Conservation (phyloP, 2,797 vertebrate species). For the Salmo trutta region DNA sequence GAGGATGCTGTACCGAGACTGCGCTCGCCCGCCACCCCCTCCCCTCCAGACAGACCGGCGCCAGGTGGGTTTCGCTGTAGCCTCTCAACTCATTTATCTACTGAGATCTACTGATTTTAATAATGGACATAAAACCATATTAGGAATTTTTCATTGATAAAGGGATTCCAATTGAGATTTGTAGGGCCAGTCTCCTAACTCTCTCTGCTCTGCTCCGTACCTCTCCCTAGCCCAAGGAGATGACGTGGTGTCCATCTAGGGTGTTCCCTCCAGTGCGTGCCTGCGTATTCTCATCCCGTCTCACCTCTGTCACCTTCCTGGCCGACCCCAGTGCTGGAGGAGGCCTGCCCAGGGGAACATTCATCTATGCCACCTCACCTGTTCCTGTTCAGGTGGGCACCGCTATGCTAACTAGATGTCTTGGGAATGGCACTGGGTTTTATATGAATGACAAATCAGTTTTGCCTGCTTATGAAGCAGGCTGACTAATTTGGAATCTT, state of each 20-base stretch:
- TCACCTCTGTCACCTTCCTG: conserved; percentile 95
- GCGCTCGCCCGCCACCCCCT: conserved; percentile 94
- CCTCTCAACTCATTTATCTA: neutral
- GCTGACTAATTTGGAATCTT: neutral
- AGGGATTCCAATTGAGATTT: neutral
- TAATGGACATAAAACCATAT: neutral
- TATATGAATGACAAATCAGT: neutral
- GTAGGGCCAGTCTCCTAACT: neutral
- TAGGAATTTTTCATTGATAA: too few species aligned
- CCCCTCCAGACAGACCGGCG: conserved; percentile 93
- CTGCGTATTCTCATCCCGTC: conserved; percentile 95
- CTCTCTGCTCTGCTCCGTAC: conserved; percentile 20
- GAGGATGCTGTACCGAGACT: conserved; percentile 95
- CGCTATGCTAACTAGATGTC: neutral
- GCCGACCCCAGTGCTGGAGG: conserved; percentile 97
- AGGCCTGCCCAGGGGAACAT: conserved; percentile 93
- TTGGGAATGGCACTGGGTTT: neutral
- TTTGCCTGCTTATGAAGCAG: too few species aligned
- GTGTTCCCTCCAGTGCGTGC: conserved; percentile 96
- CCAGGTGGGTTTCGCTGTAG: conserved; percentile 77
- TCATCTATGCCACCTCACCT: conserved; percentile 95
- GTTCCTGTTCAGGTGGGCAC: conserved; percentile 89
- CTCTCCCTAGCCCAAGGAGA: conserved; percentile 87
- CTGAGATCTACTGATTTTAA: neutral
- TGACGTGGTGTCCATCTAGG: conserved; percentile 94